Evolutionary conservation across 2,113 vertebrate genomes (phyloP).

Genomic region (Puffinus mauretanicus): DNA sequence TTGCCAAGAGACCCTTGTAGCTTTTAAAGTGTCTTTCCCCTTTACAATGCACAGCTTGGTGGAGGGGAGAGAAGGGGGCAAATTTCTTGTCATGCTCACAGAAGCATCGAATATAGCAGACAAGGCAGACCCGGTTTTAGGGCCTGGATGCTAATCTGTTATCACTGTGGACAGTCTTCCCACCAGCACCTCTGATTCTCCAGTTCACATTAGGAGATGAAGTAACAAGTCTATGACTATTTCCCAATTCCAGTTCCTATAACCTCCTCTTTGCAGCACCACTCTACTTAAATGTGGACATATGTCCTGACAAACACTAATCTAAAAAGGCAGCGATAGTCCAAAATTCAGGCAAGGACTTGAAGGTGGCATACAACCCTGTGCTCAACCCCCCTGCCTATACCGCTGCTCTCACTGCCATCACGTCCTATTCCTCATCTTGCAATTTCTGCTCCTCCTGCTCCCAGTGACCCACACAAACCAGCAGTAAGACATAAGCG

Average conservation of each 20-base stretch:
- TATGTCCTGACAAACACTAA: neutral
- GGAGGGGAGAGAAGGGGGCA: neutral
- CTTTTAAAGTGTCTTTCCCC: constrained; percentile 5
- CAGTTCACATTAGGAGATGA: neutral
- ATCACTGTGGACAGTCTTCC: neutral
- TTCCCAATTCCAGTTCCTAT: neutral
- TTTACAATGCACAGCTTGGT: neutral
- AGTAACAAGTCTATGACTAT: neutral
- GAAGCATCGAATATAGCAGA: neutral
- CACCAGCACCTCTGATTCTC: neutral
- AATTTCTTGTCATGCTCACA: neutral
- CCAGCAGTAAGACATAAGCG: neutral
- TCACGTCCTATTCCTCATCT: neutral
- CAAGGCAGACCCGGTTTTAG: neutral
- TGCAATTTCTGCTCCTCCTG: neutral
- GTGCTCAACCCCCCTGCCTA: neutral
- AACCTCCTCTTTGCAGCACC: neutral
- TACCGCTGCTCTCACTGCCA: neutral
- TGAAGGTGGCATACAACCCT: neutral
- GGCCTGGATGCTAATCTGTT: neutral
- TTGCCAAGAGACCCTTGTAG: constrained; percentile 10
- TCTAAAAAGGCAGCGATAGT: neutral
- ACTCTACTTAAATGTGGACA: neutral
- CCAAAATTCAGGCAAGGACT: neutral
- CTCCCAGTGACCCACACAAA: neutral